Evolutionary conservation across 2,113 vertebrate genomes (phyloP), one percentile per base, ranked within the genome.

Genomic region (Oncorhynchus nerka): DNA sequence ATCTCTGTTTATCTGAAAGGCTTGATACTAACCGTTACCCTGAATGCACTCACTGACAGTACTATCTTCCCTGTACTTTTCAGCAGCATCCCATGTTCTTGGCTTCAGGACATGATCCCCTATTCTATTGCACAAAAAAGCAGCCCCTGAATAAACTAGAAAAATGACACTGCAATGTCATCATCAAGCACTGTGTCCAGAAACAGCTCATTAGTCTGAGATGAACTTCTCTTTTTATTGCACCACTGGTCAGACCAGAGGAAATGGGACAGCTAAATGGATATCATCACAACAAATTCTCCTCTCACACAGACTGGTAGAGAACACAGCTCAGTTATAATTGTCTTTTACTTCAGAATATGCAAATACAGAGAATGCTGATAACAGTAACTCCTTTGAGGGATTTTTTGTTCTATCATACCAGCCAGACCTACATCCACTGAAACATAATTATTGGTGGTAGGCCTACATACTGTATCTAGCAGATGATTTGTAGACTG

Each of bases 231-330:
- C 74, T 62, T 15, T 28, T 24, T 71, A 48, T 24, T 68, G 28
- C 74, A 49, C 13, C n/a, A 26, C 28, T 74, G 67, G 45, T 39
- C 20, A 30, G 74, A 39, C 74, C 45, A 34, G 39, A 28, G 51
- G 24, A 69, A 75, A 71, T 62, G 70, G 65, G 57, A 64, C 39
- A 80, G 30, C 66, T 76, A 72, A 66, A 83, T 76, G 75, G 57
- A 76, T 73, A 48, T 28, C 30, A 61, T 79, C 28, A 70, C 61
- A 66, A 70, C 51, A 55, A 15, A 55, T 16, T 19, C 15, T 45
- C 39, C 39, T 55, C 51, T 55, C 15, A 30, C 26, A 71, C 70
- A 66, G 34, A 45, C 30, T 39, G 51, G 12, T 69, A 7, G 55
- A 71, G 39, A 32, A 65, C 45, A 28, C 45, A 48, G 30, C 24